Percentiles rank a stretch among this genome's conserved stretches.
Conservation (phyloP, 1,140 invertebrate genomes). For the Eumaeus atala region DNA sequence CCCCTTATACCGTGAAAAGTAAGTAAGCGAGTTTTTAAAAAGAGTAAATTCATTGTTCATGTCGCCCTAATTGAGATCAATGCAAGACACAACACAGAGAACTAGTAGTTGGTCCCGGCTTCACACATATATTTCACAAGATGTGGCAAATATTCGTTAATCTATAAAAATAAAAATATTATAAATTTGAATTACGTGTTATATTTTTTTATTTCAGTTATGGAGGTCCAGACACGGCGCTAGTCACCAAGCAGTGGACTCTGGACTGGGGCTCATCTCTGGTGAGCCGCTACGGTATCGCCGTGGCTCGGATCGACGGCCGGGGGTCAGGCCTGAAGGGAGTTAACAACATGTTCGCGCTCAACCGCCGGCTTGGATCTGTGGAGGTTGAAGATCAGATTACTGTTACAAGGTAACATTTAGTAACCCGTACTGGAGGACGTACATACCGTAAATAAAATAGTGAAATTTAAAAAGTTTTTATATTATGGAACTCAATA, state of each 20-base stretch:
- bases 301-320: conserved; percentile 92
- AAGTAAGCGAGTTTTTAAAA: too few relatives aligned
- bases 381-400: conserved; percentile 91
- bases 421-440: not conserved
- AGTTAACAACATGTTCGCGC: conserved; percentile 85
- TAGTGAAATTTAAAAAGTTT: too few relatives aligned
- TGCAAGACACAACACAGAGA: too few relatives aligned
- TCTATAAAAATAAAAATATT: too few relatives aligned
- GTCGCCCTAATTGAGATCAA: too few relatives aligned
- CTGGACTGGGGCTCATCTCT: conserved; percentile 79
- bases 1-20: too few relatives aligned
- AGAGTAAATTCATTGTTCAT: too few relatives aligned
- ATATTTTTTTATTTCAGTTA: conserved; percentile 68
- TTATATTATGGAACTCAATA: too few relatives aligned
- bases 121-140: too few relatives aligned
- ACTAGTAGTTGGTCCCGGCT: too few relatives aligned
- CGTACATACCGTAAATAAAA: not conserved
- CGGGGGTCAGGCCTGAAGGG: conserved; percentile 90
- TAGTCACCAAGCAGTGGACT: conserved; percentile 76
- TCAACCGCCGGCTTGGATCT: conserved; percentile 88
- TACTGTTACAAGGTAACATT: conserved; percentile 68
- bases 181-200: too few relatives aligned
- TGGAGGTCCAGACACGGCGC: conserved; percentile 90
- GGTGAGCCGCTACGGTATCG: conserved; percentile 86
- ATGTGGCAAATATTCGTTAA: too few relatives aligned